These are phyloP conservation scores for Anthopleura xanthogrammica DNA, from an alignment of 92 coral and sea anemone genomes.

Conservation along the genomic window DNA sequence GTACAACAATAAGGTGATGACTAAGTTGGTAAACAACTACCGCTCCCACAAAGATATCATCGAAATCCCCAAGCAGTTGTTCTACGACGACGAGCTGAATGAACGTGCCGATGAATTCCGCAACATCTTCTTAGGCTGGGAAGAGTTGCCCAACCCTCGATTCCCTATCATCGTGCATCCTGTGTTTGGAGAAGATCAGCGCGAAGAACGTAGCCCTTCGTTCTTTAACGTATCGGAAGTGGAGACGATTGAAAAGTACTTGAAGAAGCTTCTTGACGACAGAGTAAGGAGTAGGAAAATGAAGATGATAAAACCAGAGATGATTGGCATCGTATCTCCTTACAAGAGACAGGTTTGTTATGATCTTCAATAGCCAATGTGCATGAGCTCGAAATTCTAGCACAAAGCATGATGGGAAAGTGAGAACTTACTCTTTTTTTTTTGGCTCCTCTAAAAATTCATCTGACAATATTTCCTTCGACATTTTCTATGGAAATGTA, in stretches of 20 bases:
- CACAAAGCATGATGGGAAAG: no score
- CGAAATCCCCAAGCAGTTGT: constrained; percentile 68
- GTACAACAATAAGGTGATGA: constrained; percentile 53
- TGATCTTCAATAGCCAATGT: no score
- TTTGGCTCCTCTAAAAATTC: no score
- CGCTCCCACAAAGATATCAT: constrained; percentile 79
- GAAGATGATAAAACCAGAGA: constrained; percentile 61
- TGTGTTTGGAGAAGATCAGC: constrained; percentile 68
- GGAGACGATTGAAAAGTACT: constrained; percentile 70
- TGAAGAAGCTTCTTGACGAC: constrained; percentile 68
- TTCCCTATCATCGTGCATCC: constrained; percentile 77
- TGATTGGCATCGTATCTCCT: constrained; percentile 77
- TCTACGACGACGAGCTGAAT: constrained; percentile 66
- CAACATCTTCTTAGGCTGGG: constrained; percentile 67
- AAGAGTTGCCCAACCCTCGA: constrained; percentile 59
- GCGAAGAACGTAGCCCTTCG: constrained; percentile 68
- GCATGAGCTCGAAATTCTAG: no score
- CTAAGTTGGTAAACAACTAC: constrained; percentile 81
- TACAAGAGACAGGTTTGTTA: no score
- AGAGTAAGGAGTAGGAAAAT: constrained; percentile 56
- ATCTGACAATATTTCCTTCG: no score
- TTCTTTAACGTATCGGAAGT: constrained; percentile 82
- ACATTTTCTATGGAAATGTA: no score
- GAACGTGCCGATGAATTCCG: constrained; percentile 68
- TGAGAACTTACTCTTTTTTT: no score